Evolutionary conservation across 2,888 invertebrate species (phyloP).

Genomic region (Tuberolachnus salignus): DNA sequence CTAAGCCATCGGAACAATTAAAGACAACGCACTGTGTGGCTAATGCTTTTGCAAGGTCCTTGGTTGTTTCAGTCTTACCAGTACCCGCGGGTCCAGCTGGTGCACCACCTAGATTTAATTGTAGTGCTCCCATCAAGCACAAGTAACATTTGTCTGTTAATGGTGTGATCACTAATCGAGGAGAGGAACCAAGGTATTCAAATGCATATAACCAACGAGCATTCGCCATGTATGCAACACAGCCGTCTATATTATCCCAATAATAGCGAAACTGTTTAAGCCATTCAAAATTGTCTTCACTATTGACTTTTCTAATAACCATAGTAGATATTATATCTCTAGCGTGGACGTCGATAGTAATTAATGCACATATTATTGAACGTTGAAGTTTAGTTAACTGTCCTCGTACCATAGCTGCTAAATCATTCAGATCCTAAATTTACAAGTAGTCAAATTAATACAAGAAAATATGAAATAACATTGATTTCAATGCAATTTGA

Average conservation of each 20-base stretch:
- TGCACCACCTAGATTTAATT: slow-evolving; percentile 72
- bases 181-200: slow-evolving; percentile 90
- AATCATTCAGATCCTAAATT: slow-evolving; percentile 73
- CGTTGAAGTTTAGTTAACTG: slow-evolving; percentile 75
- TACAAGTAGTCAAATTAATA: slow-evolving; percentile 4
- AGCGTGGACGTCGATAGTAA: slow-evolving; percentile 89
- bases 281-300: slow-evolving; percentile 75
- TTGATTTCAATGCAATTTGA: slow-evolving; percentile 17
- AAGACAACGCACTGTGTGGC: slow-evolving; percentile 97
- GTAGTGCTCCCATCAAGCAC: slow-evolving; percentile 88
- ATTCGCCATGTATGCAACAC: slow-evolving; percentile 79
- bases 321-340: slow-evolving; percentile 82
- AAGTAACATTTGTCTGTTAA: slow-evolving; percentile 91
- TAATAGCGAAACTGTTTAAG: slow-evolving; percentile 88
- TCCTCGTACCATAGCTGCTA: slow-evolving; percentile 79
- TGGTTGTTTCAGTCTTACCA: slow-evolving; percentile 92
- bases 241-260: slow-evolving; percentile 73
- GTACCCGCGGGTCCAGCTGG: slow-evolving; percentile 86
- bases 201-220: slow-evolving; percentile 88
- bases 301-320: slow-evolving; percentile 63
- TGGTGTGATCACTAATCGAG: slow-evolving; percentile 89
- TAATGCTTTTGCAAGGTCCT: slow-evolving; percentile 92
- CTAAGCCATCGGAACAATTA: slow-evolving; percentile 92
- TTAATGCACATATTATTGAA: slow-evolving; percentile 80
- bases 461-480: background rate